Evolutionary conservation across 2,113 vertebrate genomes (phyloP).

Genomic region (Engystomops pustulosus): DNA sequence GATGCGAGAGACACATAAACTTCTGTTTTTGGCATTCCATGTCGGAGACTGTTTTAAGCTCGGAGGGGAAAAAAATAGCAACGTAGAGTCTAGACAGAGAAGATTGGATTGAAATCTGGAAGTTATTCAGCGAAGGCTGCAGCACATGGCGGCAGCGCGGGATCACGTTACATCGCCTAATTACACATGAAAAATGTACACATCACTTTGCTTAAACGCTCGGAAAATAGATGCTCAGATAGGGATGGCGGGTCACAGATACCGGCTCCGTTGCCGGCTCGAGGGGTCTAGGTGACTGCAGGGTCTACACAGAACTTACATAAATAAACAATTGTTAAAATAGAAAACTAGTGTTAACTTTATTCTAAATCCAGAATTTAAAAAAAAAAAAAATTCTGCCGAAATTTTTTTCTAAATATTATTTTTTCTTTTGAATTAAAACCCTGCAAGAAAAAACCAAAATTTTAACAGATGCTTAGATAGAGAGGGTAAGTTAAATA

Average conservation of each 20-base stretch:
- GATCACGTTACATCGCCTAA: conserved; percentile 87
- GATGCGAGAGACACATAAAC: conserved; percentile 74
- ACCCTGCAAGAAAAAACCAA: too few relatives aligned
- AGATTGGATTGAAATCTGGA: conserved; percentile 89
- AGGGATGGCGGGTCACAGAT: conserved; percentile 60
- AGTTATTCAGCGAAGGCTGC: conserved; percentile 81
- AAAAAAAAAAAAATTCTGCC: too few relatives aligned
- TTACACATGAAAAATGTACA: conserved; percentile 86
- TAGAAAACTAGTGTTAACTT: too few relatives aligned
- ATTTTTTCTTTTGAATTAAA: too few relatives aligned
- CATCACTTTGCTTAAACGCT: conserved; percentile 73
- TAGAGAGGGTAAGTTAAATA: too few relatives aligned
- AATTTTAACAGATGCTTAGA: too few relatives aligned
- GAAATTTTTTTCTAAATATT: too few relatives aligned
- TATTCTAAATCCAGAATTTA: too few relatives aligned
- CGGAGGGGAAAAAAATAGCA: conserved; percentile 76
- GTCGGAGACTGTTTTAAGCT: conserved; percentile 78
- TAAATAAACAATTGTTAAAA: too few relatives aligned
- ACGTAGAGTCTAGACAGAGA: conserved; percentile 90
- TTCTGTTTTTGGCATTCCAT: conserved; percentile 84
- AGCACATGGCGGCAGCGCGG: conserved; percentile 76
- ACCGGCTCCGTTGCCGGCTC: too few relatives aligned
- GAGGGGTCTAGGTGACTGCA: too few relatives aligned
- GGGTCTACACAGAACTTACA: too few relatives aligned
- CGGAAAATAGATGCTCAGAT: conserved; percentile 74